These are phyloP conservation scores for Resseliella maxima DNA, from an alignment of 2,888 invertebrate species.

Conservation along the genomic window DNA sequence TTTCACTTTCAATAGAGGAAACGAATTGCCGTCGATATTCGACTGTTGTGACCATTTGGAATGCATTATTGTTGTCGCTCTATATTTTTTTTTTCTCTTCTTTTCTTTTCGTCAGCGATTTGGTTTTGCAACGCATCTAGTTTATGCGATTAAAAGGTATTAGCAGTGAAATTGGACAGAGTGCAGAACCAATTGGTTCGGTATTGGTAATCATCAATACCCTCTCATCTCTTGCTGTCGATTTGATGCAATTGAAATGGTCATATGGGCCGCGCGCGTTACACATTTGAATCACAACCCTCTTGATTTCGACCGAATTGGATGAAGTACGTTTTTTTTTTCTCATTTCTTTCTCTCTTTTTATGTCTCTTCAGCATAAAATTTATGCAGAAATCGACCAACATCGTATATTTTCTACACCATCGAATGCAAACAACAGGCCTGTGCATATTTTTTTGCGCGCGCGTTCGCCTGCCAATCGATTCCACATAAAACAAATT, in stretches of 20 bases:
- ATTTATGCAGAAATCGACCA: conserved; percentile 39
- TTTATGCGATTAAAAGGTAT: conserved; percentile 43
- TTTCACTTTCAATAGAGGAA: conserved; percentile 4
- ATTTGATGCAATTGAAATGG: conserved; percentile 50
- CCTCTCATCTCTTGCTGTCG: conserved; percentile 46
- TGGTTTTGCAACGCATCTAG: background rate
- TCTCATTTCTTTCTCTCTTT: background rate
- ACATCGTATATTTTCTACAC: background rate
- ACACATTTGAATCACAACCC: conserved; percentile 17
- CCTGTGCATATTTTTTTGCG: conserved; percentile 21
- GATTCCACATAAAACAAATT: conserved; percentile 55
- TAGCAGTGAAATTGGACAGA: background rate
- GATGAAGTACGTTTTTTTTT: background rate
- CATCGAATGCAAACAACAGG: conserved; percentile 45
- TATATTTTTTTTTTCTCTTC: background rate
- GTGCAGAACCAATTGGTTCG: background rate
- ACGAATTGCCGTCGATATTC: background rate
- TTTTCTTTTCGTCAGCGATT: no score
- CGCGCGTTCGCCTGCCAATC: conserved; percentile 2
- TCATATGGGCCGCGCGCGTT: background rate
- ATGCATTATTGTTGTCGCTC: background rate
- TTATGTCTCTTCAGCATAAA: background rate
- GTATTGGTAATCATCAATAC: background rate
- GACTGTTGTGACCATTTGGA: background rate
- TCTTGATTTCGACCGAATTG: background rate